Evolutionary conservation across 2,113 vertebrate species (phyloP).

Genomic region (Camelus dromedarius): DNA sequence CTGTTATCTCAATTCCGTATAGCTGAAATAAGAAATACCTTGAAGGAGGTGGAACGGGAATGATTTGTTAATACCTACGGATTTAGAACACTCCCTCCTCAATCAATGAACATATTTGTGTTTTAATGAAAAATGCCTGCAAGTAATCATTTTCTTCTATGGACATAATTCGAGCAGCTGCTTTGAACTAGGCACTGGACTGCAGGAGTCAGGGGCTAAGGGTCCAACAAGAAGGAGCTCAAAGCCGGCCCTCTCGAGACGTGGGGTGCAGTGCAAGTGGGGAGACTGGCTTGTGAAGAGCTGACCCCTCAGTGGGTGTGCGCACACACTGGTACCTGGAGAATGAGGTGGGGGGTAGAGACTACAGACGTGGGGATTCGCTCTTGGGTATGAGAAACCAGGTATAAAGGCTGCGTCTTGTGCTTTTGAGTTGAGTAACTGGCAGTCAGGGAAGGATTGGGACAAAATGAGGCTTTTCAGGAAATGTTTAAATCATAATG

Average conservation of each 20-base stretch:
- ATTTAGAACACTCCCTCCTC: background rate
- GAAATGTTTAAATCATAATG: background rate
- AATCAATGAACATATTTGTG: background rate
- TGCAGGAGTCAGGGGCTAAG: background rate
- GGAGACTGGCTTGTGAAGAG: no score
- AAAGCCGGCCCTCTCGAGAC: no score
- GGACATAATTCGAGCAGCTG: background rate
- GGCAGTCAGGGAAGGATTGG: accelerated
- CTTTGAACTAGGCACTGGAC: background rate
- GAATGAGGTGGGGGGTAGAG: accelerated
- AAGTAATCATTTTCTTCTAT: background rate
- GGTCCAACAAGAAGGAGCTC: background rate
- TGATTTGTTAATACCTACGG: no score
- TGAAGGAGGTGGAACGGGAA: background rate
- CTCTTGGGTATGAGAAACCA: background rate
- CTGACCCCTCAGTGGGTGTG: accelerated
- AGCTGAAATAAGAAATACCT: background rate
- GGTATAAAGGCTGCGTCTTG: accelerated
- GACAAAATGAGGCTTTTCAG: background rate
- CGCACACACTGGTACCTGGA: accelerated
- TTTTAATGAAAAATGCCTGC: background rate
- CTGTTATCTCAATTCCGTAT: accelerated
- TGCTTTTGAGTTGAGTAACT: no score
- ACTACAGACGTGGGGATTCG: background rate
- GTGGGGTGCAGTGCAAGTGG: accelerated